Evolutionary conservation across 2,888 invertebrate genomes (phyloP), one percentile per base, ranked within the genome.

Genomic region (Phasia obesa): DNA sequence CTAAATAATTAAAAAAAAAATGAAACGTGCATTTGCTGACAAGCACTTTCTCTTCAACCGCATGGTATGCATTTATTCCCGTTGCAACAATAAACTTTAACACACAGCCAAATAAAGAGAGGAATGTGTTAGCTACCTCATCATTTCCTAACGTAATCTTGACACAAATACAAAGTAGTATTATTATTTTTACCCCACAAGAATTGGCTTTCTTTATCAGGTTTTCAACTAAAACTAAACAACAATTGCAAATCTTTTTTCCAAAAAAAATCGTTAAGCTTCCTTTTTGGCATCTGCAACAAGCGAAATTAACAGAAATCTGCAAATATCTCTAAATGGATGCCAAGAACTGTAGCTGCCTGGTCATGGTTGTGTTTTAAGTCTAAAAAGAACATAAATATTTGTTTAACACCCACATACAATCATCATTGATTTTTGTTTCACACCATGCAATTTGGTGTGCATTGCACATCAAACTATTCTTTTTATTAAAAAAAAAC

Each of bases 111-210:
- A 31, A 44, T 21, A 21, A 64, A 49, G 6, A 57, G 38, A 65
- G 35, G 27, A 75, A 49, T 65, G 19, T 75, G 53, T 69, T 64
- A 64, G 53, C 67, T 64, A 64, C 75, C 64, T 75, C 44, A 81
- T 69, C 65, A 67, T 53, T 55, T n/a, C n/a, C 21, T 38, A 47
- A 70, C 71, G 62, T 65, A 47, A 55, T 67, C 31, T 19, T 47
- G n/a, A n/a, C n/a, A 81, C 76, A 81, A 81, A 77, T 77, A 44
- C 21, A 53, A 47, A 73, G 76, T 77, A 76, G 73, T 77, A 67
- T 76, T 49, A 71, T 76, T 75, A 76, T 70, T 75, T 44, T 23
- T 51, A 25, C 27, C 55, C 38, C 49, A 47, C 15, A 65, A 47
- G 42, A 60, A 3, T 53, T 75, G 21, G 7, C 38, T 51, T 51